Evolutionary conservation across 1,140 invertebrate species (phyloP).

Genomic region (Drosophila varians): DNA sequence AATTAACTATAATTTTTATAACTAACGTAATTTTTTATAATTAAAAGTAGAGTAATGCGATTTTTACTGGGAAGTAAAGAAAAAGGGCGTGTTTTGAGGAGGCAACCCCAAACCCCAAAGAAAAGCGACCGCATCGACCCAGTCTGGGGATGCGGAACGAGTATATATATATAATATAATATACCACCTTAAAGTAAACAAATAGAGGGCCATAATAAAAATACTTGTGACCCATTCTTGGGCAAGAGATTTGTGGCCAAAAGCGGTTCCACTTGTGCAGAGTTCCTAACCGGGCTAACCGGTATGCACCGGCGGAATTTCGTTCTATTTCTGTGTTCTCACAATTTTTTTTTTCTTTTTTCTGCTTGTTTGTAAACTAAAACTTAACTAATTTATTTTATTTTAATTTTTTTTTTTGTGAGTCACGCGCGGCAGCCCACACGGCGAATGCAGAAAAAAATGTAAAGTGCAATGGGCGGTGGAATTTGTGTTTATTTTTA

Average conservation of each 20-base stretch:
- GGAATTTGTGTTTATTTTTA: constrained; percentile 6
- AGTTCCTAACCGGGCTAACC: constrained; percentile 44
- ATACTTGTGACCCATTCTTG: neutral
- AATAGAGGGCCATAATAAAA: neutral
- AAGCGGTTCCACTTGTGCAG: neutral
- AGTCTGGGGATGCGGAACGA: too few relatives aligned
- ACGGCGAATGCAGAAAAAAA: neutral
- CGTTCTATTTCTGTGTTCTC: constrained; percentile 28
- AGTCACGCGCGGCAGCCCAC: constrained; percentile 31
- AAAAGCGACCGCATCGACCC: too few relatives aligned
- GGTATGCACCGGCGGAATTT: constrained; percentile 45
- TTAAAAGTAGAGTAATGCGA: too few relatives aligned
- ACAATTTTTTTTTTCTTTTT: too few relatives aligned
- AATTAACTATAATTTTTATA: too few relatives aligned
- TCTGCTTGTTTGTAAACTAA: neutral
- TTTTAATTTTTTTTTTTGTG: too few relatives aligned
- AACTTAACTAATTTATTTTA: constrained; percentile 33
- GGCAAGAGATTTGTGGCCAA: neutral
- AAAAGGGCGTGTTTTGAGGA: too few relatives aligned
- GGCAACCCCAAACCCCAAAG: too few relatives aligned
- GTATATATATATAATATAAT: neutral
- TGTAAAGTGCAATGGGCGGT: neutral
- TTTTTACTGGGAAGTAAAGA: too few relatives aligned
- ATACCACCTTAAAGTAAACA: too few relatives aligned
- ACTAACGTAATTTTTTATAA: too few relatives aligned